Evolutionary conservation across 2,888 invertebrate genomes (phyloP).

Genomic region (Caenorhabditis japonica): DNA sequence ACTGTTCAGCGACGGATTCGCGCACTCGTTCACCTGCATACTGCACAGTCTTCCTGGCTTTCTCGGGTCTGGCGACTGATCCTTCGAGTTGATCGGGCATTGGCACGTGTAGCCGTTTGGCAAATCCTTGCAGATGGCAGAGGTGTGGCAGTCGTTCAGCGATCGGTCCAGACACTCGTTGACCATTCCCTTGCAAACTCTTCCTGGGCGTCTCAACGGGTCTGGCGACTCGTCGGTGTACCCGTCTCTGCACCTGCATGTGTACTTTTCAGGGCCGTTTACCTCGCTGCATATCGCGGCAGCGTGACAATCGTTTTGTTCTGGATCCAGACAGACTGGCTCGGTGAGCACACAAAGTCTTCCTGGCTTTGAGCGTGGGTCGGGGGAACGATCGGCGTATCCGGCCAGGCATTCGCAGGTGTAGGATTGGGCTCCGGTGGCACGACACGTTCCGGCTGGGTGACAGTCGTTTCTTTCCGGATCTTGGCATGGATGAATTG

Average conservation of each 20-base stretch:
- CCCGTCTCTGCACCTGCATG: slow-evolving; percentile 89
- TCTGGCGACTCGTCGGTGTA: slow-evolving; percentile 81
- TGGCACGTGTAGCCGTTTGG: slow-evolving; percentile 81
- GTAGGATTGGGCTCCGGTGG: slow-evolving; percentile 72
- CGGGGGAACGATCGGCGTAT: slow-evolving; percentile 75
- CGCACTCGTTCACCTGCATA: slow-evolving; percentile 70
- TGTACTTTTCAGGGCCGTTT: slow-evolving; percentile 80
- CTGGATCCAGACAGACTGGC: slow-evolving; percentile 74
- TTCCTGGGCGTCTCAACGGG: slow-evolving; percentile 65
- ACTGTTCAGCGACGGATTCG: slow-evolving; percentile 73
- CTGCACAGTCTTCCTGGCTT: slow-evolving; percentile 73
- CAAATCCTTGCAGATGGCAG: slow-evolving; percentile 75
- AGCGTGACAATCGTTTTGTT: slow-evolving; percentile 76
- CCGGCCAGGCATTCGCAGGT: slow-evolving; percentile 76
- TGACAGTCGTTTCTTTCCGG: slow-evolving; percentile 76
- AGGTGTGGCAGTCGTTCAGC: slow-evolving; percentile 75
- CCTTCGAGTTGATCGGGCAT: slow-evolving; percentile 73
- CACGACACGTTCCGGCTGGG: slow-evolving; percentile 73
- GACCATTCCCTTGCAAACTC: slow-evolving; percentile 71
- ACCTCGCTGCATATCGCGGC: slow-evolving; percentile 75
- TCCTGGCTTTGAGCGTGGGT: slow-evolving; percentile 66
- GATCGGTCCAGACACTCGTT: slow-evolving; percentile 76
- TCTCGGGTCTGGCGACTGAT: slow-evolving; percentile 73
- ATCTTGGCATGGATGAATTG: slow-evolving; percentile 76
- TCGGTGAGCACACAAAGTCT: slow-evolving; percentile 68